A percentile compares a stretch with the other conserved stretches of the same genome.
Evolutionary conservation across 2,888 invertebrate genomes (phyloP).

Genomic region (Eilema caniola): DNA sequence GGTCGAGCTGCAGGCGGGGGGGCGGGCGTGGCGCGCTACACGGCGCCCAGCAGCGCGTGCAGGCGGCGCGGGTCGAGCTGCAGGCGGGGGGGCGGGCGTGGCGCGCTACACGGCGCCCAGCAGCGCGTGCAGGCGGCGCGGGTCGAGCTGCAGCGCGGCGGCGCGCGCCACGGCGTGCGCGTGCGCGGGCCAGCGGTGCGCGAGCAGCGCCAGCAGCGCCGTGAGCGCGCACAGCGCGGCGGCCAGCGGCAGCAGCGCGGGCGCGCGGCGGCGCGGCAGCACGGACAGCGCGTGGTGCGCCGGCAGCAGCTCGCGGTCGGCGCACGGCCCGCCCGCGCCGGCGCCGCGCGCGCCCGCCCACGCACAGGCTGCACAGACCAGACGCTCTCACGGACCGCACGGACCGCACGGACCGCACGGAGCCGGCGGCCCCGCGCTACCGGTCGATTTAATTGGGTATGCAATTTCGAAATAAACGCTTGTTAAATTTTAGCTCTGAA

Average conservation of each 20-base stretch:
- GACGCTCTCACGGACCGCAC: too few relatives aligned
- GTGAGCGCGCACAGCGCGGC: slow-evolving; percentile 91
- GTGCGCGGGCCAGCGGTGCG: slow-evolving; percentile 65
- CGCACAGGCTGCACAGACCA: too few relatives aligned
- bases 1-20: too few relatives aligned
- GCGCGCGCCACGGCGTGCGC: slow-evolving; percentile 56
- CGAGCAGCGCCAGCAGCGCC: slow-evolving; percentile 90
- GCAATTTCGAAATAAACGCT: too few relatives aligned
- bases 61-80: too few relatives aligned
- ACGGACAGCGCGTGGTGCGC: slow-evolving; percentile 94
- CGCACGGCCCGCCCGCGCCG: slow-evolving; percentile 96
- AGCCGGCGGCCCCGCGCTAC: too few relatives aligned
- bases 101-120: slow-evolving; percentile 52
- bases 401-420: too few relatives aligned
- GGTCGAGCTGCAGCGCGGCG: slow-evolving; percentile 49
- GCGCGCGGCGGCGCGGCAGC: slow-evolving; percentile 92
- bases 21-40: too few relatives aligned
- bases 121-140: slow-evolving; percentile 56
- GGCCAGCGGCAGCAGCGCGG: slow-evolving; percentile 95
- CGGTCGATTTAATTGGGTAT: too few relatives aligned
- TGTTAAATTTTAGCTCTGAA: too few relatives aligned
- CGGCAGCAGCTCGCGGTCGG: slow-evolving; percentile 92
- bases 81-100: too few relatives aligned
- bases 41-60: too few relatives aligned
- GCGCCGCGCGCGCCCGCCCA: slow-evolving; percentile 93